Base-by-base conservation (phyloP, 2,888 invertebrate genomes). In the Eupelmus urozonus region DNA sequence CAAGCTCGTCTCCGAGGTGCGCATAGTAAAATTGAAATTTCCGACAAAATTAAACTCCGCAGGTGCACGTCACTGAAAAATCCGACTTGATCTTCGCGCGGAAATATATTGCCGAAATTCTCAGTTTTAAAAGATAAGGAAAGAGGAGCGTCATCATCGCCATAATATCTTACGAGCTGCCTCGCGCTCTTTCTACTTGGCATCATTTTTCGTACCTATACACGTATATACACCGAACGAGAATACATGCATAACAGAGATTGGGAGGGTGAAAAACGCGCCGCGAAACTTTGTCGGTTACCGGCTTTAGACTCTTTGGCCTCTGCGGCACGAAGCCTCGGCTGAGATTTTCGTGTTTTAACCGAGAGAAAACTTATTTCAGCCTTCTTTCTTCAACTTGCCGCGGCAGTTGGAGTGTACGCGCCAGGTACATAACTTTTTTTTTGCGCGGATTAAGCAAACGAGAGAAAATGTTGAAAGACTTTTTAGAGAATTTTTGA, bases 21-120 rank as follows among this genome's bases (percentile, higher is more conserved):
- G n/a, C 51, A 11, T 3, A 23, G 53, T 4, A 20, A 62, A 72
- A 74, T 74, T 74, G 74, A 74, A 74, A 74, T 66, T 66, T 13
- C 55, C 49, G 13, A 34, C 20, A 25, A 74, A 74, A 66, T 66
- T 66, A 74, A 74, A 74, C 34, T 59, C 16, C n/a, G 49, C 66
- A 66, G 57, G 49, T 66, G 74, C 18, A 23, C 57, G 16, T 29
- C 1, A 11, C 53, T 20, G 34, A 72, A 72, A 70, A 72, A 72
- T 42, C 40, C 53, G 62, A 42, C 62, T 63, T 72, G 62, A 62
- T 60, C 62, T 62, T n/a, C 34, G 1, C 57, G 55, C 66, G 40
- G 23, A 60, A 70, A 70, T 70, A 29, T 70, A 49, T 70, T 59
- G 29, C 70, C 25, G 27, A 49, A 60, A 60, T 71, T 57, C 57